Base-by-base conservation (phyloP, 2,797 vertebrate species). In the Argya squamiceps region DNA sequence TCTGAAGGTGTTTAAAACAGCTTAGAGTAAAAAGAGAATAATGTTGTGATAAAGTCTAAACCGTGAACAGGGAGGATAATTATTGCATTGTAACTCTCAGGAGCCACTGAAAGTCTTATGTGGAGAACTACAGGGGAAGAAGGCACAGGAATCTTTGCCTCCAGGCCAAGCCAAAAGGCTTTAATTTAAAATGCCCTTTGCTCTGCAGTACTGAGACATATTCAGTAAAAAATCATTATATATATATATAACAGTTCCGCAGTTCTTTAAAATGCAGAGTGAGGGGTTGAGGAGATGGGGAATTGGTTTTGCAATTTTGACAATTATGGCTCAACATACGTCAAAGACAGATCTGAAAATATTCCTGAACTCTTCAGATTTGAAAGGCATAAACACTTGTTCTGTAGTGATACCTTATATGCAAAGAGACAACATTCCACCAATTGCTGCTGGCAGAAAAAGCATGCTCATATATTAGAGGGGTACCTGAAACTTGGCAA, bases 11-110 rank as follows among this genome's bases (percentile, higher is more conserved):
- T 95, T 97, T 96, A 94, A 96, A 96, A 94, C 89, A 95, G 95
- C 96, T 97, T 94, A 97, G 71, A 96, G 76, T 88, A 96, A 96
- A 96, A 96, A 96, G 75, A 92, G 96, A 96, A 93, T 92, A 96
- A 96, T 93, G 89, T 88, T 96, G 86, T 75, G 96, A 95, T 96
- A 96, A 95, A 96, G 93, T 89, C 92, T 92, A 92, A 96, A 87
- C 71, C 58, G 73, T 71, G 89, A 97, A 96, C 43, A 92, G 69
- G 53, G 53, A 94, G 91, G 84, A 89, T 96, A 95, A 96, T 94
- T 96, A 93, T 89, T 94, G 84, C 75, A 85, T 81, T 91, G 56
- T 85, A 96, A 89, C 75, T 92, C 95, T 92, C 53, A 58, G 86
- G 88, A 96, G 84, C 75, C 87, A 88, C 84, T 50, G 43, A 62